A percentile compares a stretch with the other conserved stretches of the same genome.
Conservation (phyloP, 1,140 invertebrate species). For the Drosophila kurseongensis region DNA sequence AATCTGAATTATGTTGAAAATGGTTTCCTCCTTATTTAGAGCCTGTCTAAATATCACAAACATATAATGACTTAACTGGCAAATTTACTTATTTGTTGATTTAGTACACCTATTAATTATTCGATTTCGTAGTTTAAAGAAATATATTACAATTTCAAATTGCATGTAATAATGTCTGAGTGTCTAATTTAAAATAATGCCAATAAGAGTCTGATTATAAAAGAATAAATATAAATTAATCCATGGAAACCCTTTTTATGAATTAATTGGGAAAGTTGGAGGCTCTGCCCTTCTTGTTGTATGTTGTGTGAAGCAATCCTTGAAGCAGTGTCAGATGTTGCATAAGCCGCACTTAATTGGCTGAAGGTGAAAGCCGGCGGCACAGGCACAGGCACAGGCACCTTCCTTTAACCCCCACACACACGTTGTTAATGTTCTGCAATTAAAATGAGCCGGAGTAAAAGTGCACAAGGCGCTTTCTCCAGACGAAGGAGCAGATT, state of each 20-base stretch:
- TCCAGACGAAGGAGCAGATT: constrained; percentile 38
- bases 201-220: no score
- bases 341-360: constrained; percentile 54
- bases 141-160: no score
- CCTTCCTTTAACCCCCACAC: constrained; percentile 13
- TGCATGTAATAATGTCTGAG: no score
- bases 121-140: no score
- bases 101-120: no score
- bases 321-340: constrained; percentile 14
- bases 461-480: constrained; percentile 58
- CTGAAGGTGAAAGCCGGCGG: constrained; percentile 52
- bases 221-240: no score
- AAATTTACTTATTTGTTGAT: no score
- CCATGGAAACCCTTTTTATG: no score
- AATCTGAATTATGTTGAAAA: no score
- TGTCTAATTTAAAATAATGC: no score
- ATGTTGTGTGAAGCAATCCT: constrained; percentile 19
- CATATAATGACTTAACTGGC: no score
- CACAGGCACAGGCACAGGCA: neutral
- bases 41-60: no score
- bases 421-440: constrained; percentile 65
- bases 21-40: neutral
- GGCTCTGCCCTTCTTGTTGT: neutral
- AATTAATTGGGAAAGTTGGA: neutral
- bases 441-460: constrained; percentile 78